Evolutionary conservation across 2,113 vertebrate species (phyloP), one percentile per base, ranked within the genome.

Genomic region (Clinocottus analis): DNA sequence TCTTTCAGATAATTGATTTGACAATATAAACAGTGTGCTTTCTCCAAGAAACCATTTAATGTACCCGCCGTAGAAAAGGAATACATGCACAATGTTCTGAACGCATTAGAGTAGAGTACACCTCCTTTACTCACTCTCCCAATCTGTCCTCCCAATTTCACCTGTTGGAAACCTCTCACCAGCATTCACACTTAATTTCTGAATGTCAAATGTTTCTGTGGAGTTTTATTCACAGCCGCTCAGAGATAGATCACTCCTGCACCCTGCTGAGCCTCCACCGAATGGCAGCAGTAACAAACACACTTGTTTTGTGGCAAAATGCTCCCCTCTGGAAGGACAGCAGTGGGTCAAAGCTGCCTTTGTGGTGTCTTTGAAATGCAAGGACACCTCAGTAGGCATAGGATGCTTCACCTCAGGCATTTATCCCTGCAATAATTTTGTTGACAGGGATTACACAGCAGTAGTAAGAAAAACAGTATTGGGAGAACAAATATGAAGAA

Each of bases 21-120:
- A 72, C 86, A 80, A 62, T 51, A 58, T 73, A 47, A 83, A 84
- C 75, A 80, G 66, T 77, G 72, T 83, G 65, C 80, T 60, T 70
- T 89, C 86, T 84, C 85, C 47, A 75, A 71, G 83, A 80, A 89
- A 59, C 43, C 51, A 63, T 86, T 89, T 85, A 5, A 91, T 88
- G 82, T 83, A 77, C 69, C 72, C 72, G 81, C 67, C 3, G 27
- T 53, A 59, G 41, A 80, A 71, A 37, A 75, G 75, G 56, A 86
- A 77, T 88, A 86, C n/a, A 76, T 33, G 29, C 71, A 70, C 66
- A 75, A 71, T 75, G 79, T 86, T 82, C 75, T 81, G 29, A 79
- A 68, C 7, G 37, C 51, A 83, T 75, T 77, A 84, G 83, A 21
- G 49, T 47, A 81, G 64, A 75, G 23, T 25, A 55, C 8, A 23